Evolutionary conservation across 2,113 vertebrate genomes (phyloP).

Genomic region (Drymodes brunneopygia): DNA sequence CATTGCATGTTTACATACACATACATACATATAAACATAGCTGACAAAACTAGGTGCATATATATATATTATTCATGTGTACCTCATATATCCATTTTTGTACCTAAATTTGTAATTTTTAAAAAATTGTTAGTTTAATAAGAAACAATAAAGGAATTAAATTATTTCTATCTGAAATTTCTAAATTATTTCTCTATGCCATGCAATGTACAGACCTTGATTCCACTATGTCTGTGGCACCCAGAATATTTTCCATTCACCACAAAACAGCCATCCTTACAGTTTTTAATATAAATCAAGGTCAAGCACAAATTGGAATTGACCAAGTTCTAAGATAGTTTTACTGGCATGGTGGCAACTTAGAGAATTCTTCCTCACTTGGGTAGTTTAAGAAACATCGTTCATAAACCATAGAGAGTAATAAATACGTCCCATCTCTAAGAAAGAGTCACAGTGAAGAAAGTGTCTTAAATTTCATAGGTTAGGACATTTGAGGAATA

Average conservation of each 20-base stretch:
- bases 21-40: background rate
- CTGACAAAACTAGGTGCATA: fast-evolving
- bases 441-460: background rate
- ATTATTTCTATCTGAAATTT: background rate
- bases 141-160: background rate
- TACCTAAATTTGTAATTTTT: background rate
- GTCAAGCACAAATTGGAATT: background rate
- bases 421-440: background rate
- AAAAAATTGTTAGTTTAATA: background rate
- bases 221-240: background rate
- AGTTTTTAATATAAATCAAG: background rate
- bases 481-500: background rate
- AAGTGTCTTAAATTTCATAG: background rate
- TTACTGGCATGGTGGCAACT: background rate
- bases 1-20: too few relatives aligned
- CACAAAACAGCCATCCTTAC: background rate
- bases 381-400: background rate
- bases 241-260: background rate
- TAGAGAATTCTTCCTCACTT: background rate
- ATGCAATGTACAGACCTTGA: background rate
- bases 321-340: background rate
- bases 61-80: background rate
- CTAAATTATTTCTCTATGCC: background rate
- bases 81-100: background rate
- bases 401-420: background rate